A percentile compares a stretch with the other conserved stretches of the same genome.
These are phyloP conservation scores for Trissolcus brochymenae DNA, from an alignment of 2,888 invertebrate species.

Conservation along the genomic window DNA sequence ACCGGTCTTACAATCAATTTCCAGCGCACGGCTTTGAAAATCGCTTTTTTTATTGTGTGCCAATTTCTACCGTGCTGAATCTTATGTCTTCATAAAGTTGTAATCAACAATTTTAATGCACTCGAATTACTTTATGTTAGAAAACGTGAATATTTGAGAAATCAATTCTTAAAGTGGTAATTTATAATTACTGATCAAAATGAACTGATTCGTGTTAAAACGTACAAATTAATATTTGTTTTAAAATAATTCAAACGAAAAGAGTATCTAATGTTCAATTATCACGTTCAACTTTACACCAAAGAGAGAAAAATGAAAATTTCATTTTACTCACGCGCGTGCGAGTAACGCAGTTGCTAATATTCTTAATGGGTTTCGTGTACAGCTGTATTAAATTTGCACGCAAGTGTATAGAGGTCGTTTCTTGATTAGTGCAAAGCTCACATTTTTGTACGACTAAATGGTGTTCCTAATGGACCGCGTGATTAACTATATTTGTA, in stretches of 20 bases:
- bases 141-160: too few species aligned
- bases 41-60: conserved; percentile 60
- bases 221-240: too few species aligned
- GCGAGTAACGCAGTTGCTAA: conserved; percentile 67
- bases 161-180: too few species aligned
- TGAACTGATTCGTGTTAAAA: too few species aligned
- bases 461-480: conserved; percentile 59
- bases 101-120: conserved; percentile 39
- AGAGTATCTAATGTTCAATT: too few species aligned
- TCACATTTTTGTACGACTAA: conserved; percentile 37
- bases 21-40: conserved; percentile 61
- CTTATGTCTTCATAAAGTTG: conserved; percentile 68
- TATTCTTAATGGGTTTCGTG: conserved; percentile 69
- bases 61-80: conserved; percentile 58
- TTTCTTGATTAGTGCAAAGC: conserved; percentile 24
- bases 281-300: too few species aligned
- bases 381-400: conserved; percentile 59
- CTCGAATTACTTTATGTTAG: conserved; percentile 15
- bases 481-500: conserved; percentile 67
- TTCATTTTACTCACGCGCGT: conserved; percentile 28
- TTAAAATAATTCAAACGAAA: too few species aligned
- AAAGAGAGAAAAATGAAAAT: background rate
- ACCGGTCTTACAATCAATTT: conserved; percentile 69
- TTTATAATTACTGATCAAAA: too few species aligned
- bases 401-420: conserved; percentile 50